These are phyloP conservation scores for Atta colombica DNA, from an alignment of 1,140 invertebrate genomes.

Conservation along the genomic window DNA sequence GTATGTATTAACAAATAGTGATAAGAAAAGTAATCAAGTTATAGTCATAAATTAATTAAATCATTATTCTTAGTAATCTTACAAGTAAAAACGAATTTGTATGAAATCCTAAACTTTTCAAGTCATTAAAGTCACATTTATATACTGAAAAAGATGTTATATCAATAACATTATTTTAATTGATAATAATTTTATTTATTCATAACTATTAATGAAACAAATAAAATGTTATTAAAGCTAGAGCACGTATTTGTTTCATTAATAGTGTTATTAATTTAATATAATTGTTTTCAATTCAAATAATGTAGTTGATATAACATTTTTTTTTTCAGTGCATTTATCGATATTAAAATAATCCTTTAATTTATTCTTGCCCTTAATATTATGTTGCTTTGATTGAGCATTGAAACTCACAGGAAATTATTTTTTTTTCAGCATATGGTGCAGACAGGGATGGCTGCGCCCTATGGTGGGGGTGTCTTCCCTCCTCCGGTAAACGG, in stretches of 20 bases:
- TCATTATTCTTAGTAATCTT: neutral
- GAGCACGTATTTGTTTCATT: no score
- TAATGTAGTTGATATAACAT: no score
- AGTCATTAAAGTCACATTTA: neutral
- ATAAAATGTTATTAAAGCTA: no score
- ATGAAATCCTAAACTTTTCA: neutral
- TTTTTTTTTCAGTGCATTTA: no score
- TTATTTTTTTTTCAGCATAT: constrained; percentile 92
- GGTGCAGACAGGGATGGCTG: constrained; percentile 96
- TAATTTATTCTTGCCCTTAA: neutral
- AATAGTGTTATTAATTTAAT: no score
- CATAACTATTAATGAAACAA: no score
- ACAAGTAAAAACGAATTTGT: neutral
- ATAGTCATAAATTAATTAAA: neutral
- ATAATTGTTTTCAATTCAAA: no score
- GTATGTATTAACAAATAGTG: neutral
- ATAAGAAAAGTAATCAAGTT: neutral
- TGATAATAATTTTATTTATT: no score
- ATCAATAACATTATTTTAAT: no score
- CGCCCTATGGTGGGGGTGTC: constrained; percentile 93
- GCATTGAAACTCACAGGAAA: neutral
- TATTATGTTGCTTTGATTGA: neutral
- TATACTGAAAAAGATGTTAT: no score
- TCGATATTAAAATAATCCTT: neutral
- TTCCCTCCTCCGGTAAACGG: constrained; percentile 91